phyloP scores from a whole-genome alignment of 1,140 invertebrate genomes.

The Dicyema japonicum region DNA sequence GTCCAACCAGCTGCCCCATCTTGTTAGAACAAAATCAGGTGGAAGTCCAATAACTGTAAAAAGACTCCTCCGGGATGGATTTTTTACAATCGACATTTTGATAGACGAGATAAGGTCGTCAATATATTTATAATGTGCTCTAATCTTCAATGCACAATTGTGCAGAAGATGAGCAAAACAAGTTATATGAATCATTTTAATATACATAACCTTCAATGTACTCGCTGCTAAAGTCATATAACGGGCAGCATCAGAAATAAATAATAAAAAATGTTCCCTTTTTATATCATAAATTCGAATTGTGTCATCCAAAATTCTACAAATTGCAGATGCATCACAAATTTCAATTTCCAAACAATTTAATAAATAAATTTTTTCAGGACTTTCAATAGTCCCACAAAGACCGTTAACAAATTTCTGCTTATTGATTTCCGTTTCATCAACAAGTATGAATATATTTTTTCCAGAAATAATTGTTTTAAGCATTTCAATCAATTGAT shows the following conservation, averaged over 20 bases:
- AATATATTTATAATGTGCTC: not conserved
- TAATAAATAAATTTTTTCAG: no score
- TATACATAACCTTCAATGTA: not conserved
- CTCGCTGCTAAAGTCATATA: constrained; percentile 1
- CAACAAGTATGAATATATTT: no score
- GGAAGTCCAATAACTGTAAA: not conserved
- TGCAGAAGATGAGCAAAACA: constrained; percentile 1
- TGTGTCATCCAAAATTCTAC: no score
- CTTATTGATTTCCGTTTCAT: no score
- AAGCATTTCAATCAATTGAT: no score
- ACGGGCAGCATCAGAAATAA: constrained; percentile 1
- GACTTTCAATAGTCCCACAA: no score
- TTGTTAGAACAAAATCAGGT: not conserved
- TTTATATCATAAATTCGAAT: no score
- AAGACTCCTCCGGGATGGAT: not conserved
- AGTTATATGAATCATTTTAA: constrained; percentile 1
- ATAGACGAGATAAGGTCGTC: constrained; percentile 1
- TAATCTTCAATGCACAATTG: not conserved
- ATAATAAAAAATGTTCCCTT: not conserved
- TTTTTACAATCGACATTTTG: constrained; percentile 1
- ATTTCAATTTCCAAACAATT: no score
- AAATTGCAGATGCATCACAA: no score
- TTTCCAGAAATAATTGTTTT: no score
- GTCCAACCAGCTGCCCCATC: constrained; percentile 1
- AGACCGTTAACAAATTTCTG: no score